phyloP scores from a whole-genome alignment of 2,888 invertebrate genomes.

The Maniola hyperantus region DNA sequence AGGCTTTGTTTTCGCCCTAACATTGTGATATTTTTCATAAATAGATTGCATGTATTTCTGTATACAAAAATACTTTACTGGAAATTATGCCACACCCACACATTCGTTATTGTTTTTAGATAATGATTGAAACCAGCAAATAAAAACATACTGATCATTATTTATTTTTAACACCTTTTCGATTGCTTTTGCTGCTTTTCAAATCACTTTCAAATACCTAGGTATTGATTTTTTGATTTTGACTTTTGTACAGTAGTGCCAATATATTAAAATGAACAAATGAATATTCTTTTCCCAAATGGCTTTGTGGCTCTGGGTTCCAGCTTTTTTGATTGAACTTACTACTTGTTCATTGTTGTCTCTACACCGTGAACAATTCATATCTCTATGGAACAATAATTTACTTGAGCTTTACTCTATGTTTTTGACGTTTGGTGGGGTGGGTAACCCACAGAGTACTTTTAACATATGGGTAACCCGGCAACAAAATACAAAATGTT shows the following conservation, averaged over 20 bases:
- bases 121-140: slow-evolving; percentile 3
- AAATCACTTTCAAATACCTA: too few species aligned
- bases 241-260: background rate
- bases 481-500: slow-evolving; percentile 8
- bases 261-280: background rate
- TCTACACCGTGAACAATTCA: too few species aligned
- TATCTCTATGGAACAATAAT: too few species aligned
- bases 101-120: background rate
- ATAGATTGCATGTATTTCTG: slow-evolving; percentile 1
- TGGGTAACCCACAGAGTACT: too few species aligned
- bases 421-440: too few species aligned
- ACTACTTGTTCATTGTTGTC: too few species aligned
- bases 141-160: background rate
- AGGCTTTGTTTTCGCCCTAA: slow-evolving; percentile 97
- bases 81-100: background rate
- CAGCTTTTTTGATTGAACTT: too few species aligned
- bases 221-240: background rate
- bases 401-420: too few species aligned
- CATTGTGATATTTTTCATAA: slow-evolving; percentile 77
- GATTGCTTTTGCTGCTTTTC: background rate
- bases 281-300: too few species aligned
- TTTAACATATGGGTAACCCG: background rate
- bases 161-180: background rate
- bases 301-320: too few species aligned
- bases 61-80: background rate